A percentile compares a stretch with the other conserved stretches of the same genome.
Evolutionary conservation across 2,888 invertebrate species (phyloP).

Genomic region (Leptinotarsa haldemani): DNA sequence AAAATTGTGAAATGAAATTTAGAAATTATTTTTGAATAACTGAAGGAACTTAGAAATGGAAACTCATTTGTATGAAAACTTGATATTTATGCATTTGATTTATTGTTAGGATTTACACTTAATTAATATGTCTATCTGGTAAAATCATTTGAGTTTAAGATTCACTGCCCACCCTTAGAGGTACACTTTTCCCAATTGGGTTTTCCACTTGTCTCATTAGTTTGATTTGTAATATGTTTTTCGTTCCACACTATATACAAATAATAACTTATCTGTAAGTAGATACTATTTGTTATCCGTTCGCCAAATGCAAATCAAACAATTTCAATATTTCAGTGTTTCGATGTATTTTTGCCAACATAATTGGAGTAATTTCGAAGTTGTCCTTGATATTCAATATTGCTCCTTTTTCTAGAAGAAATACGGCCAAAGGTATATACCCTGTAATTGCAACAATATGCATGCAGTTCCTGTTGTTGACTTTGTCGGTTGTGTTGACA

Average conservation of each 20-base stretch:
- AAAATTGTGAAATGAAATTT: too few species aligned
- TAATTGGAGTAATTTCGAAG: slow-evolving; percentile 33
- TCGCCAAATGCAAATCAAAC: slow-evolving; percentile 11
- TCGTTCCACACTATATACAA: neutral
- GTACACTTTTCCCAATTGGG: too few species aligned
- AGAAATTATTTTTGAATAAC: too few species aligned
- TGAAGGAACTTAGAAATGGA: too few species aligned
- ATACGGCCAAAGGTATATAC: slow-evolving; percentile 62
- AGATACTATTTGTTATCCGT: neutral
- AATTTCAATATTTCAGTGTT: slow-evolving; percentile 26
- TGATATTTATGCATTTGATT: too few species aligned
- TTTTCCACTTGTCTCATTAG: too few species aligned
- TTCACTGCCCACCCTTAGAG: too few species aligned
- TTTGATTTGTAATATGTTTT: neutral
- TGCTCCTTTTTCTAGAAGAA: slow-evolving; percentile 64
- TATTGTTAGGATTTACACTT: too few species aligned
- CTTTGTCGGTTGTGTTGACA: slow-evolving; percentile 30
- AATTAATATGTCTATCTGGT: too few species aligned
- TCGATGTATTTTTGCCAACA: slow-evolving; percentile 29
- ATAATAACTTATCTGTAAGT: neutral
- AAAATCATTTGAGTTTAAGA: too few species aligned
- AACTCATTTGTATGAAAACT: too few species aligned
- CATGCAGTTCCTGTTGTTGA: slow-evolving; percentile 64
- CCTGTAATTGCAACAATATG: slow-evolving; percentile 69
- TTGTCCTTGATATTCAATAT: slow-evolving; percentile 52